Base-by-base conservation (phyloP, 2,888 invertebrate genomes). In the Periphyllus acericola region DNA sequence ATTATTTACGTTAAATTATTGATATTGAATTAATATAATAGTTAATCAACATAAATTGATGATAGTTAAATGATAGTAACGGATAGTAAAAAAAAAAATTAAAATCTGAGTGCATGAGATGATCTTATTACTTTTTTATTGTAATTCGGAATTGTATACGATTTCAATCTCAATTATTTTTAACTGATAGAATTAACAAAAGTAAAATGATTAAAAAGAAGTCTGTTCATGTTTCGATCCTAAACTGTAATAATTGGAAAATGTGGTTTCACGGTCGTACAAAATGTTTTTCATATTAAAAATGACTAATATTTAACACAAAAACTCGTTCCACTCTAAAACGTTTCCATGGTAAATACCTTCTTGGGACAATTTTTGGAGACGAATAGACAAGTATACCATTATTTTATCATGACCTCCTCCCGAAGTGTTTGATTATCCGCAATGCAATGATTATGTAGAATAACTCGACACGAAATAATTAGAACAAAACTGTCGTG, bases 401-500 rank as follows among this genome's bases (percentile, higher is more conserved):
- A 84, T 32, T 11, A 75, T n/a, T n/a, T n/a, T 19, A 66, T 29
- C 46, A 29, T 17, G 0, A 68, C 34, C 17, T n/a, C 1, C 40
- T 40, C 1, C 40, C 32, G n/a, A 19, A 34, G 19, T 79, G 34
- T 79, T 72, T 29, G 11, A 71, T n/a, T 78, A 78, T 55, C 46
- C 17, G 9, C 78, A n/a, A 75, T 25, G 32, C 60, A n/a, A 68
- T 8, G 21, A 60, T 72, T 68, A 71, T 60, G 17, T n/a, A 40
- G 52, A 34, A 79, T 72, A 79, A 60, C 32, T 17, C 36, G 40
- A 80, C 71, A 55, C n/a, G 25, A 66, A 87, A 87, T 87, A 74
- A 87, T 81, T 75, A 87, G 87, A 87, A 87, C 87, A 87, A 87
- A 87, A 87, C 87, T 87, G 87, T 87, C 66, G 81, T 81, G 60